Evolutionary conservation across 2,113 vertebrate species (phyloP).

Genomic region (Platichthys stellatus): DNA sequence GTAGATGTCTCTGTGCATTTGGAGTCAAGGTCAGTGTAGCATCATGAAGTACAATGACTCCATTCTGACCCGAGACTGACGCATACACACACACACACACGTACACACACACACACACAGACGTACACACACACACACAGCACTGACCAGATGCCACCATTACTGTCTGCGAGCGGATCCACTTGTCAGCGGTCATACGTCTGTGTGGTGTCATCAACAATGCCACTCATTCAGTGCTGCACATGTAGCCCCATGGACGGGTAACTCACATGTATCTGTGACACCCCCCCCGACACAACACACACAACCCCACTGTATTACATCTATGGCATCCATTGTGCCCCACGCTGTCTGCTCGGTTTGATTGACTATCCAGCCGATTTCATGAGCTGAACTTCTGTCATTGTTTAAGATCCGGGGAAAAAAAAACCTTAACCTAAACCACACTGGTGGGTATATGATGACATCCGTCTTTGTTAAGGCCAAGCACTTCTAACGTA

Average conservation of each 20-base stretch:
- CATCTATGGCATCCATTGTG: conserved; percentile 56
- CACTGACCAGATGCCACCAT: conserved; percentile 53
- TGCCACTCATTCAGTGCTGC: conserved; percentile 50
- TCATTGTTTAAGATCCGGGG: conserved; percentile 31
- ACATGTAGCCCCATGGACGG: conserved; percentile 48
- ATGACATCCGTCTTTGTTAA: conserved; percentile 35
- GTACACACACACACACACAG: not conserved
- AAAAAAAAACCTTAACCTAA: conserved; percentile 28
- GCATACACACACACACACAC: conserved; percentile 15
- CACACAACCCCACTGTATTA: conserved; percentile 53
- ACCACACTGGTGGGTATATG: not conserved
- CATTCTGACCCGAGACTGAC: conserved; percentile 58
- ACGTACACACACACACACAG: not conserved
- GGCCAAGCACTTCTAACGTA: not conserved
- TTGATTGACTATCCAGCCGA: conserved; percentile 43
- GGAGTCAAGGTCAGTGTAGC: conserved; percentile 69
- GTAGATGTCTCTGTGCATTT: conserved; percentile 15
- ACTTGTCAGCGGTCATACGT: conserved; percentile 67
- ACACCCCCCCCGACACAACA: conserved; percentile 59
- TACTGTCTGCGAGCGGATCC: conserved; percentile 68
- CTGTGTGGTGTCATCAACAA: conserved; percentile 61
- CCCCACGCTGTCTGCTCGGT: not conserved
- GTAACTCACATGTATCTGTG: conserved; percentile 57
- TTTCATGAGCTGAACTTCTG: conserved; percentile 26
- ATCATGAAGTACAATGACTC: conserved; percentile 71